phyloP scores from a whole-genome alignment of 2,113 vertebrate genomes.

The Pterocles orientalis region DNA sequence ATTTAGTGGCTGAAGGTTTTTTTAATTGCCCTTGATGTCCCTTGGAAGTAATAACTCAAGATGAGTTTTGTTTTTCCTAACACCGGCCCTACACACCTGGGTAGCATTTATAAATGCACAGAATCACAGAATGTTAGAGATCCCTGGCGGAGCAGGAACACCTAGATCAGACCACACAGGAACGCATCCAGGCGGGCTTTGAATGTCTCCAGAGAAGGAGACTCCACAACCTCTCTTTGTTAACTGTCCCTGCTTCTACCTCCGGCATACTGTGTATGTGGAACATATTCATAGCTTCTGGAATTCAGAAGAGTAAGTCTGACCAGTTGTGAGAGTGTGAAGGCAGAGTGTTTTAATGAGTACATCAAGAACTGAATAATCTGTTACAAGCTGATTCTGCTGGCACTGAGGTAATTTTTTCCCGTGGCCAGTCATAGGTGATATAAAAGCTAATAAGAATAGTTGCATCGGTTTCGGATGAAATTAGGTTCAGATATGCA shows the following conservation, averaged over 20 bases:
- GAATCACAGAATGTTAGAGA: no score
- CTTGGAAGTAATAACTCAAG: background rate
- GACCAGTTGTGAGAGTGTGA: background rate
- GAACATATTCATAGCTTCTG: background rate
- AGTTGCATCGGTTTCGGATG: background rate
- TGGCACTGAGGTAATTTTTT: background rate
- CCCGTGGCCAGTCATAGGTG: background rate
- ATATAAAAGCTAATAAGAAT: background rate
- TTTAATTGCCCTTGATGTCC: background rate
- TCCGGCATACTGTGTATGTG: background rate
- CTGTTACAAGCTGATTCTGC: background rate
- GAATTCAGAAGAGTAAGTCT: background rate
- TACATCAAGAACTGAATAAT: background rate
- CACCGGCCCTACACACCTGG: background rate
- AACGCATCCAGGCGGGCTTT: no score
- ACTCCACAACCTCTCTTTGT: no score
- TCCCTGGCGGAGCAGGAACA: no score
- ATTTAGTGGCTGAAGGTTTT: background rate
- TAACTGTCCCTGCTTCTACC: background rate
- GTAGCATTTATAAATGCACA: background rate
- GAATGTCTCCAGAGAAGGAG: no score
- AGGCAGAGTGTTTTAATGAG: background rate
- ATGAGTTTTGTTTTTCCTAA: background rate
- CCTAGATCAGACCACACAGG: no score
- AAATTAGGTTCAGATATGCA: background rate